A percentile compares a stretch with the other conserved stretches of the same genome.
These are phyloP conservation scores for Onychomys leucogaster DNA, from an alignment of 2,797 vertebrate species.

Conservation along the genomic window DNA sequence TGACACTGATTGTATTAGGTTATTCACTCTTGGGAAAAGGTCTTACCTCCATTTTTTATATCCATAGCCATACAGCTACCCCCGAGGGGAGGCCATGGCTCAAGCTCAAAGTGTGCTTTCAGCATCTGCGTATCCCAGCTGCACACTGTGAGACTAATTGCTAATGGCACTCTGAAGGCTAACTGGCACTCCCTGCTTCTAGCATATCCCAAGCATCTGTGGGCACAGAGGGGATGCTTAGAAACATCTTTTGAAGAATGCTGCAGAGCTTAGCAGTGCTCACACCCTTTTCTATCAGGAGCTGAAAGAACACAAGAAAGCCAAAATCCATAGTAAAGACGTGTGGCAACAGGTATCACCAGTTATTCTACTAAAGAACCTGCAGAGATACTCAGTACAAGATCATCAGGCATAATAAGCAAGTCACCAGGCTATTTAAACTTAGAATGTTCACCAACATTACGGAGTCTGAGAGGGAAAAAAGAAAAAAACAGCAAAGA, in stretches of 20 bases:
- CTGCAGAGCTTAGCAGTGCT: background rate
- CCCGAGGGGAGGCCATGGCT: background rate
- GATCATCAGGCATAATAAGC: background rate
- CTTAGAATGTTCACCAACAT: constrained; percentile 24
- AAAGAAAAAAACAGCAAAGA: constrained; percentile 12
- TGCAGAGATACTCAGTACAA: constrained; percentile 24
- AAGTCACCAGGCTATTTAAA: constrained; percentile 42
- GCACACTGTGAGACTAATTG: background rate
- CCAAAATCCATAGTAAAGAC: constrained; percentile 22
- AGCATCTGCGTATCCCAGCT: background rate
- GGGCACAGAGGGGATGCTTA: background rate
- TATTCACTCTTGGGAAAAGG: background rate
- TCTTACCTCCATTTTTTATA: constrained; percentile 34
- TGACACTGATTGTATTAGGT: background rate
- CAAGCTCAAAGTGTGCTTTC: background rate
- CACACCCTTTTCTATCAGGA: background rate
- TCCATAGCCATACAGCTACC: background rate
- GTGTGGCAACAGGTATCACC: background rate
- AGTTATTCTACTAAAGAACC: constrained; percentile 49
- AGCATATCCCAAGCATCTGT: constrained; percentile 10
- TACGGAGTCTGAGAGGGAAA: background rate
- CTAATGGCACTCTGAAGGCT: background rate
- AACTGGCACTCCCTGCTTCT: background rate
- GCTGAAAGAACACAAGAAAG: constrained; percentile 13
- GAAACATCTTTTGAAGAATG: constrained; percentile 13